Evolutionary conservation across 2,888 invertebrate species (phyloP).

Genomic region (Dynastes grantii): DNA sequence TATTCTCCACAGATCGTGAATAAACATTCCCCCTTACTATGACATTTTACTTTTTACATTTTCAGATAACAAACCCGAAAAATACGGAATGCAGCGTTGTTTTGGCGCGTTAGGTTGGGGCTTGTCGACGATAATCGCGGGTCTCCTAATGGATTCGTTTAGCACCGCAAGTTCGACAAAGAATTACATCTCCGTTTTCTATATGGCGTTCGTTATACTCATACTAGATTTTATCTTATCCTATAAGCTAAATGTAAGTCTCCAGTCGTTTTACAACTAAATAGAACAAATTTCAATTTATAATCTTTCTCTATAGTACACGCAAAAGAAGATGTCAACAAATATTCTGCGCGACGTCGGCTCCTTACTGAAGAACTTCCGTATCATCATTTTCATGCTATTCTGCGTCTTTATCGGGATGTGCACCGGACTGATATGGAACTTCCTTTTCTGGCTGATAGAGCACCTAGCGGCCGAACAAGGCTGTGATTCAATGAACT

Average conservation of each 20-base stretch:
- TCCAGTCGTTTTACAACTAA: too few species aligned
- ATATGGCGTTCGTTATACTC: constrained; percentile 80
- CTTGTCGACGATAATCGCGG: constrained; percentile 82
- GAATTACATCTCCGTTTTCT: constrained; percentile 87
- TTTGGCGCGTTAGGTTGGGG: constrained; percentile 95
- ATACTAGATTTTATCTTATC: constrained; percentile 79
- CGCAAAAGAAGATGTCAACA: constrained; percentile 77
- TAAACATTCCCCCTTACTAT: too few species aligned
- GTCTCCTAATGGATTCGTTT: constrained; percentile 83
- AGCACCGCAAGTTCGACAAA: constrained; percentile 78
- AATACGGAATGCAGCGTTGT: constrained; percentile 89
- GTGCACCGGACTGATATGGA: constrained; percentile 89
- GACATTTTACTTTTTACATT: constrained; percentile 20
- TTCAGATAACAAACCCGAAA: constrained; percentile 80
- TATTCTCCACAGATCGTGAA: too few species aligned
- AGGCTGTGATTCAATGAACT: constrained; percentile 66
- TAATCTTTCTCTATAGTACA: constrained; percentile 72
- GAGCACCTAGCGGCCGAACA: constrained; percentile 78
- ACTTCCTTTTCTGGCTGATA: constrained; percentile 89
- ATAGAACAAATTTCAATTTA: too few species aligned
- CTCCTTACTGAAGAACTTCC: constrained; percentile 76
- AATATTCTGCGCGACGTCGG: constrained; percentile 82
- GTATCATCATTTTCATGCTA: constrained; percentile 82
- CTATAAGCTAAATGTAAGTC: constrained; percentile 75
- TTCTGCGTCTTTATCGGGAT: constrained; percentile 89